These are phyloP conservation scores for Cataglyphis cursor DNA, from an alignment of 2,888 invertebrate species.

Conservation along the genomic window DNA sequence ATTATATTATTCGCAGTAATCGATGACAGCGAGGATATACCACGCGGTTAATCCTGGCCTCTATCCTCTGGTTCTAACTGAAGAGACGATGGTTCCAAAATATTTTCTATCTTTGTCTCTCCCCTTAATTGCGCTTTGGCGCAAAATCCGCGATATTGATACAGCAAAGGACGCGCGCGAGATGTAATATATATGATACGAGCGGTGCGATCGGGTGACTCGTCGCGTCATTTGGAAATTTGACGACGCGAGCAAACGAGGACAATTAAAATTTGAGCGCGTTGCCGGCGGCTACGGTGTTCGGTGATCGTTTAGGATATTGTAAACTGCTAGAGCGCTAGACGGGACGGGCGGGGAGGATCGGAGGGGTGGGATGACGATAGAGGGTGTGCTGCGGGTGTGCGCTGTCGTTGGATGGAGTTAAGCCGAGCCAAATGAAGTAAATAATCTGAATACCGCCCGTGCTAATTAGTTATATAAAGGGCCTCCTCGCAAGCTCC, in stretches of 20 bases:
- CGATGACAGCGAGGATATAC: constrained; percentile 68
- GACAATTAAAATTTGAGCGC: constrained; percentile 59
- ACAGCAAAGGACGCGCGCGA: constrained; percentile 44
- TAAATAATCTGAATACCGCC: constrained; percentile 82
- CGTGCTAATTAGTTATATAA: constrained; percentile 85
- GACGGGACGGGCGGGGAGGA: constrained; percentile 2
- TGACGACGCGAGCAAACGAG: constrained; percentile 58
- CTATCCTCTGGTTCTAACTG: constrained; percentile 6
- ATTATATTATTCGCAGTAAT: constrained; percentile 79
- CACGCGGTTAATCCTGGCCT: constrained; percentile 15
- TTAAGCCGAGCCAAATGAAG: constrained; percentile 77
- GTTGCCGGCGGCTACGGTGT: constrained; percentile 54
- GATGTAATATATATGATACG: constrained; percentile 48
- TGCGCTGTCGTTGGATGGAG: constrained; percentile 65
- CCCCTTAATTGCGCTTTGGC: constrained; percentile 9
- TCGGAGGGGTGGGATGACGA: constrained; percentile 13
- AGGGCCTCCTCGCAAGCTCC: constrained; percentile 77
- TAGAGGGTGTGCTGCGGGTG: constrained; percentile 46
- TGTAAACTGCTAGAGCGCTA: constrained; percentile 50
- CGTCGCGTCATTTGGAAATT: constrained; percentile 57
- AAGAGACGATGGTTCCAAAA: not conserved
- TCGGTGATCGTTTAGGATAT: constrained; percentile 59
- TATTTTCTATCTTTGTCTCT: constrained; percentile 21
- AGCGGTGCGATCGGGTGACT: constrained; percentile 52
- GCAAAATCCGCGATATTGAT: constrained; percentile 48